Conservation (phyloP, 2,797 vertebrate genomes). For the Orientallactaga sibirica region DNA sequence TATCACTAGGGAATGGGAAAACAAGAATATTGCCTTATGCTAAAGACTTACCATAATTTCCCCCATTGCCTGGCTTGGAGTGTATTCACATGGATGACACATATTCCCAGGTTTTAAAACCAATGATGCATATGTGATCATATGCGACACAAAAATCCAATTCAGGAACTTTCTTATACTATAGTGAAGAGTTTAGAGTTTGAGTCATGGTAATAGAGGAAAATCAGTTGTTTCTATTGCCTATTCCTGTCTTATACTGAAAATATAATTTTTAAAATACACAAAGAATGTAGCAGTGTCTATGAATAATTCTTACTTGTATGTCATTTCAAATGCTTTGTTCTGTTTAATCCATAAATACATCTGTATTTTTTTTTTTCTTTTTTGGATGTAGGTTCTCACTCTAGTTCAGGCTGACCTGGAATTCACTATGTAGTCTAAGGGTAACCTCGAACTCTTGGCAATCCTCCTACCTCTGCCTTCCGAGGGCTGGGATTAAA, state of each 20-base stretch:
- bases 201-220: constrained; percentile 18
- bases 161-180: not conserved
- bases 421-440: too few species aligned
- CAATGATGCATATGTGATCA: not conserved
- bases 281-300: not conserved
- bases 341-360: not conserved
- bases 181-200: not conserved
- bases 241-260: not conserved
- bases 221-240: not conserved
- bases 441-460: too few species aligned
- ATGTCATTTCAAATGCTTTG: not conserved
- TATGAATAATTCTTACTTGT: not conserved
- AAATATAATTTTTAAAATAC: not conserved
- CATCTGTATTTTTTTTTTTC: constrained; percentile 16
- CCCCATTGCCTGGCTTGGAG: not conserved
- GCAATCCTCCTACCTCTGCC: too few species aligned
- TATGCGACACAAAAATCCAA: not conserved
- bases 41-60: constrained; percentile 21
- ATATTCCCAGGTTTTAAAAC: not conserved
- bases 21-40: constrained; percentile 20
- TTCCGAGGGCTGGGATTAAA: too few species aligned
- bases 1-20: constrained; percentile 61
- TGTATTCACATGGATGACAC: not conserved
- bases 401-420: not conserved
- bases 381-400: not conserved